Evolutionary conservation across 2,888 invertebrate genomes (phyloP).

Genomic region (Drosophila lacicola): DNA sequence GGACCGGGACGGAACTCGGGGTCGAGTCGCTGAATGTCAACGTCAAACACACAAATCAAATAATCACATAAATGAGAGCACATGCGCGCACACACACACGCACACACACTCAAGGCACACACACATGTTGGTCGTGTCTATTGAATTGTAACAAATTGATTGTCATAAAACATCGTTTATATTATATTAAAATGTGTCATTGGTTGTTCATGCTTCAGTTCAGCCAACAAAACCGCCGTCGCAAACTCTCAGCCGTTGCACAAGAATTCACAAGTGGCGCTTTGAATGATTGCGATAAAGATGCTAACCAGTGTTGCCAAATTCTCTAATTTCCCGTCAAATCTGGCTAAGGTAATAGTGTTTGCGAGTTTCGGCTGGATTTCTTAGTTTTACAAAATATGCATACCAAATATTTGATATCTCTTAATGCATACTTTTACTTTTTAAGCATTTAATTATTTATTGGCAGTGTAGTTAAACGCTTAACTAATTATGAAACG

Average conservation of each 20-base stretch:
- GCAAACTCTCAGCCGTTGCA: slow-evolving; percentile 35
- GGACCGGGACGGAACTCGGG: slow-evolving; percentile 1
- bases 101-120: slow-evolving; percentile 19
- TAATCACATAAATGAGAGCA: slow-evolving; percentile 81
- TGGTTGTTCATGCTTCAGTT: slow-evolving; percentile 75
- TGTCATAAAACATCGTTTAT: slow-evolving; percentile 84
- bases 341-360: too few species aligned
- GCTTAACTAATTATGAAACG: too few species aligned
- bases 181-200: slow-evolving; percentile 80
- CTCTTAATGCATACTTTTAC: too few species aligned
- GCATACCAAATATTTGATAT: too few species aligned
- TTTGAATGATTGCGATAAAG: slow-evolving; percentile 79
- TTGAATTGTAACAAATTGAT: slow-evolving; percentile 83
- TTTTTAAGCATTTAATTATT: too few species aligned
- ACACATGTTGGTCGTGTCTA: slow-evolving; percentile 65
- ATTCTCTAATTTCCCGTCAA: background rate
- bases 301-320: slow-evolving; percentile 37
- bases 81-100: slow-evolving; percentile 36
- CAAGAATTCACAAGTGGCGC: slow-evolving; percentile 73
- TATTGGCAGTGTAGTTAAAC: too few species aligned
- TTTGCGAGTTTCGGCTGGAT: too few species aligned
- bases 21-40: slow-evolving; percentile 53
- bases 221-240: slow-evolving; percentile 47
- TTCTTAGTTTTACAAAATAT: too few species aligned
- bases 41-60: slow-evolving; percentile 78